Evolutionary conservation across 1,140 invertebrate species (phyloP), one percentile per base, ranked within the genome.

Genomic region (Drosophila navojoa): DNA sequence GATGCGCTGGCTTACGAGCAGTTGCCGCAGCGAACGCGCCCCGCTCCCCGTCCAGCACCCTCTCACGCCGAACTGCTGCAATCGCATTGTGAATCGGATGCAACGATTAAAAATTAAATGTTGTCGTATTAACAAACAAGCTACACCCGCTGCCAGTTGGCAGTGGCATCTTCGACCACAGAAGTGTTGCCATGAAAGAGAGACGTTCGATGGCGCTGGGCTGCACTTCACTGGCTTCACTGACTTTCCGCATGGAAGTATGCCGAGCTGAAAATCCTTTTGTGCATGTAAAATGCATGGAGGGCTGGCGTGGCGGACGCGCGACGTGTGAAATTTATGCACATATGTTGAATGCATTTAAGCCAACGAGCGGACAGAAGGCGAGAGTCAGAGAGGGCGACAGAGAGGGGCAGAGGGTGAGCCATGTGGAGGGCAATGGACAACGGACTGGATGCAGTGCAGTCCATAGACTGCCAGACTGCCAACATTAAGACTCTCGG

Each of bases 71-170:
- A 67, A 62, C 59, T 16, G 15, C 16, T 49, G 15, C 25, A 53
- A 11, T 54, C n/a, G 61, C 44, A 68, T 60, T 77, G 76, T 58
- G 60, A 79, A 73, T 77, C 73, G 81, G 61, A 80, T 77, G 81
- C 81, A 79, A 76, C 82, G 82, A 86, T 86, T 86, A 86, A 86
- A 86, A 86, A 87, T 86, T 87, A 86, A 86, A 86, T 82, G 79
- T 75, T 80, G 85, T 81, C 82, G 76, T 81, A 87, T 87, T 86
- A 86, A 86, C 82, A 87, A 86, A 81, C 82, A 81, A 77, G 78
- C 75, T 62, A 47, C 75, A 73, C 57, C 66, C 62, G 59, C 66
- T 61, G 66, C 53, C 58, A 35, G 42, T 11, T 45, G 53, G 38
- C 52, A 50, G 58, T 44, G 61, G 64, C 66, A 57, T 69, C 52